phyloP scores from a whole-genome alignment of 2,113 vertebrate species.

The Psilopogon haemacephalus region DNA sequence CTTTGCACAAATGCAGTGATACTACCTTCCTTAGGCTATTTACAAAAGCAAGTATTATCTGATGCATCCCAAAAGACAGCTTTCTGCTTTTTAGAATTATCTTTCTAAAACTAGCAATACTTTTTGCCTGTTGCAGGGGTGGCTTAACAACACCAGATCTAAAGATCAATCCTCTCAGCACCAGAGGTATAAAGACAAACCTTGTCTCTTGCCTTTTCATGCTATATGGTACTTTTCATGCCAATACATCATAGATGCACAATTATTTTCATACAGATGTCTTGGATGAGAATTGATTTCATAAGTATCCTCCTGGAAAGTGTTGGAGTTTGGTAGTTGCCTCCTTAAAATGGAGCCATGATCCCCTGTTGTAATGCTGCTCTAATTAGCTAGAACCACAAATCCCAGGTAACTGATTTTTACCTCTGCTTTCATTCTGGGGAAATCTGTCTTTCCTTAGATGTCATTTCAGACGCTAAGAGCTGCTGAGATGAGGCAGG shows the following conservation, averaged over 20 bases:
- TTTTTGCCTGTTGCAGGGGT: background rate
- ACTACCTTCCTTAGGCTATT: background rate
- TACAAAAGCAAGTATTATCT: background rate
- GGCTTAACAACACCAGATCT: background rate
- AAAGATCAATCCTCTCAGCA: background rate
- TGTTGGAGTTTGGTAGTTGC: background rate
- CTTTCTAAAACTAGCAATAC: background rate
- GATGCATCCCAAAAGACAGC: background rate
- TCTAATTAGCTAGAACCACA: slow-evolving; percentile 2
- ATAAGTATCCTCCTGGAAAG: background rate
- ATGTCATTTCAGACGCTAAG: background rate
- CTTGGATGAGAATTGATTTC: background rate
- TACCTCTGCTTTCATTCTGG: background rate
- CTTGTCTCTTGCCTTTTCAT: background rate
- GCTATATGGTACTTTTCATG: background rate
- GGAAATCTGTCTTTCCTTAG: background rate
- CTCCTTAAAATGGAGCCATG: background rate
- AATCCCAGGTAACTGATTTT: background rate
- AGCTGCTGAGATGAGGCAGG: background rate
- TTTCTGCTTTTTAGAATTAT: background rate
- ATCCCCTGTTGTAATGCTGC: background rate
- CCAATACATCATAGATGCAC: background rate
- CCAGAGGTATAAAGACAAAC: background rate
- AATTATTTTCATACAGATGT: background rate
- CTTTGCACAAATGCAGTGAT: background rate